Conservation (phyloP, 2,888 invertebrate genomes). For the Thecophora atra region DNA sequence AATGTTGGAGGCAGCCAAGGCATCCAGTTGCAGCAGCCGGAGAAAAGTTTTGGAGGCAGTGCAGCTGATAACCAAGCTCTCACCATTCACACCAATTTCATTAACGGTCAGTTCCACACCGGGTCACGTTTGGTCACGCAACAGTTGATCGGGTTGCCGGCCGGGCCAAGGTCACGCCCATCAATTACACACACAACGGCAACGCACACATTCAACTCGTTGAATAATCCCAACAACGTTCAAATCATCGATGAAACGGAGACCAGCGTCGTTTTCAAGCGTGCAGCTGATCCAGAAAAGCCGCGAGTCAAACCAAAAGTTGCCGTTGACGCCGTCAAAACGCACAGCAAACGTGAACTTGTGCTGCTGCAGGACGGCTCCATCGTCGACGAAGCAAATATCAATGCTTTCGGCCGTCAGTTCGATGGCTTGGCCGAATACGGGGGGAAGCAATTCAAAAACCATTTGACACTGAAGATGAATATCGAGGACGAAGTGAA, state of each 20-base stretch:
- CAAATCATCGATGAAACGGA: constrained; percentile 71
- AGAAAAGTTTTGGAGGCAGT: neutral
- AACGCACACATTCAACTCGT: constrained; percentile 51
- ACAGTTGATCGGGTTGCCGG: constrained; percentile 65
- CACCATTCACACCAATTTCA: constrained; percentile 68
- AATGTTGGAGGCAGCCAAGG: constrained; percentile 51
- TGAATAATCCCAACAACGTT: constrained; percentile 70
- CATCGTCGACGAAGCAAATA: constrained; percentile 70
- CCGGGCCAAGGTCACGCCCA: constrained; percentile 15
- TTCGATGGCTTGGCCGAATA: constrained; percentile 75
- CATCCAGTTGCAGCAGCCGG: constrained; percentile 23
- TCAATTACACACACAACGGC: constrained; percentile 30
- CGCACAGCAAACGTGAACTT: constrained; percentile 73
- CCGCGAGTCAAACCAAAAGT: constrained; percentile 19
- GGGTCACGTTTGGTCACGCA: constrained; percentile 70
- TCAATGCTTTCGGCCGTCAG: constrained; percentile 48
- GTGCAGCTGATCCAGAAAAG: constrained; percentile 43
- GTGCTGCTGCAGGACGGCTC: constrained; percentile 75
- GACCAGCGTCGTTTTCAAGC: constrained; percentile 58
- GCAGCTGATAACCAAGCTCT: constrained; percentile 46
- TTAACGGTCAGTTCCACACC: constrained; percentile 73
- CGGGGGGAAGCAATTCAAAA: constrained; percentile 74
- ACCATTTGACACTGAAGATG: constrained; percentile 67
- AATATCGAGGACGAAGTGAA: constrained; percentile 66
- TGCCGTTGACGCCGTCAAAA: constrained; percentile 40